A percentile compares a stretch with the other conserved stretches of the same genome.
These are phyloP conservation scores for Psilopogon haemacephalus DNA, from an alignment of 2,113 vertebrate genomes.

Conservation along the genomic window DNA sequence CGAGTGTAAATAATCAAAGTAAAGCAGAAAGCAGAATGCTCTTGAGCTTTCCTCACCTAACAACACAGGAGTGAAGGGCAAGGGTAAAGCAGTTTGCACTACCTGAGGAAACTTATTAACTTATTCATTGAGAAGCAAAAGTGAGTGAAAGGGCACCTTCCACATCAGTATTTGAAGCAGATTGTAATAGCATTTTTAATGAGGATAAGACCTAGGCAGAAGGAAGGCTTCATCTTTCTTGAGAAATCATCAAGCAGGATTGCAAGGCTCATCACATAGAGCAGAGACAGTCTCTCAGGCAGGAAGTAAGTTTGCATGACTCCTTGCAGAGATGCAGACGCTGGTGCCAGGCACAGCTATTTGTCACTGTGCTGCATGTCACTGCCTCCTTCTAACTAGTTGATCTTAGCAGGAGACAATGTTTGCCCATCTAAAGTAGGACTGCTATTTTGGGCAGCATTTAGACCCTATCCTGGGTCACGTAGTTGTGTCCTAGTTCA, in stretches of 20 bases:
- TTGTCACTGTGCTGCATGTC: neutral
- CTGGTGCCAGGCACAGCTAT: neutral
- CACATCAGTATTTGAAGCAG: slow-evolving; percentile 21
- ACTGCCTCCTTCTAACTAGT: neutral
- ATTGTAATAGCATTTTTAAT: slow-evolving; percentile 38
- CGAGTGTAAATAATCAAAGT: slow-evolving; percentile 43
- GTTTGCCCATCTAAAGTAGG: neutral
- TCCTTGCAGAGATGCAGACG: neutral
- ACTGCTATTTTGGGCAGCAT: neutral
- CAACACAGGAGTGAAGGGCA: neutral
- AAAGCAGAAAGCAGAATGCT: slow-evolving; percentile 36
- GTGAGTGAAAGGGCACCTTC: slow-evolving; percentile 41
- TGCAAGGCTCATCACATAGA: neutral
- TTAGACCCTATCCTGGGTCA: neutral
- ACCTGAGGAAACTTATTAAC: slow-evolving; percentile 17
- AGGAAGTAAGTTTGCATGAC: neutral
- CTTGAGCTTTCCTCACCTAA: slow-evolving; percentile 28
- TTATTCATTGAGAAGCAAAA: slow-evolving; percentile 23
- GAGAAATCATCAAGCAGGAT: neutral
- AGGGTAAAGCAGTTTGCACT: slow-evolving; percentile 9
- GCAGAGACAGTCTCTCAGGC: neutral
- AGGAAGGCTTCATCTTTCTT: slow-evolving; percentile 27
- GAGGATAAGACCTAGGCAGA: neutral
- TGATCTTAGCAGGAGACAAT: neutral
- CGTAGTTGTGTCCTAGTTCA: neutral